A percentile compares a stretch with the other conserved stretches of the same genome.
These are phyloP conservation scores for Atlantisia rogersi DNA, from an alignment of 2,113 vertebrate genomes.

Conservation along the genomic window DNA sequence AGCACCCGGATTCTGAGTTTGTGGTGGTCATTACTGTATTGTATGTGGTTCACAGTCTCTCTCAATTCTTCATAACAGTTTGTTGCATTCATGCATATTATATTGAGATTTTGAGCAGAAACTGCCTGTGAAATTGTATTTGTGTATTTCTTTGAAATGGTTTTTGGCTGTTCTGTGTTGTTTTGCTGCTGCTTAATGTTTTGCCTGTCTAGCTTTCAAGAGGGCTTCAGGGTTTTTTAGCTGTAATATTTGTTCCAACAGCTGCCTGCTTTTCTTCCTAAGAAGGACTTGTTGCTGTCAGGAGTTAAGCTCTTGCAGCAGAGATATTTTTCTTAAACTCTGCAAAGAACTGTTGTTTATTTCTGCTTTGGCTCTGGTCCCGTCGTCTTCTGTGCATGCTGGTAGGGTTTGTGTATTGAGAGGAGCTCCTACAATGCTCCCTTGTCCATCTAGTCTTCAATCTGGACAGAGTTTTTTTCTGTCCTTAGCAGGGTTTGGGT, in stretches of 20 bases:
- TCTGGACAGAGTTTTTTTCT: neutral
- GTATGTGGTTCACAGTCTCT: neutral
- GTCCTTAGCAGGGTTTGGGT: neutral
- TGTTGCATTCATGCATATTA: neutral
- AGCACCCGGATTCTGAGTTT: neutral
- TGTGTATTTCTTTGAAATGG: neutral
- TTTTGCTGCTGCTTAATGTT: neutral
- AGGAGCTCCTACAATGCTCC: neutral
- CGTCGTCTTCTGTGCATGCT: neutral
- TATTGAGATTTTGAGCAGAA: neutral
- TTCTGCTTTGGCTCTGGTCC: constrained; percentile 53
- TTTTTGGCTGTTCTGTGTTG: neutral
- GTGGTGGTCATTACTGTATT: neutral
- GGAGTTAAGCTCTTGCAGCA: constrained; percentile 38
- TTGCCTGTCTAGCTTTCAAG: constrained; percentile 11
- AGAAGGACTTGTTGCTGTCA: constrained; percentile 68
- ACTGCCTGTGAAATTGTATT: neutral
- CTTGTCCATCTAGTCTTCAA: neutral
- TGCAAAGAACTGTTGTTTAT: constrained; percentile 66
- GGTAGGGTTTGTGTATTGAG: neutral
- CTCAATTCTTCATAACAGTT: neutral
- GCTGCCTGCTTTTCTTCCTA: constrained; percentile 57
- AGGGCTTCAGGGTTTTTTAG: constrained; percentile 2
- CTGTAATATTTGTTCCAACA: constrained; percentile 36
- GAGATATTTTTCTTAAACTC: constrained; percentile 47